Evolutionary conservation across 1,140 invertebrate species (phyloP).

Genomic region (Drosophila bocki): DNA sequence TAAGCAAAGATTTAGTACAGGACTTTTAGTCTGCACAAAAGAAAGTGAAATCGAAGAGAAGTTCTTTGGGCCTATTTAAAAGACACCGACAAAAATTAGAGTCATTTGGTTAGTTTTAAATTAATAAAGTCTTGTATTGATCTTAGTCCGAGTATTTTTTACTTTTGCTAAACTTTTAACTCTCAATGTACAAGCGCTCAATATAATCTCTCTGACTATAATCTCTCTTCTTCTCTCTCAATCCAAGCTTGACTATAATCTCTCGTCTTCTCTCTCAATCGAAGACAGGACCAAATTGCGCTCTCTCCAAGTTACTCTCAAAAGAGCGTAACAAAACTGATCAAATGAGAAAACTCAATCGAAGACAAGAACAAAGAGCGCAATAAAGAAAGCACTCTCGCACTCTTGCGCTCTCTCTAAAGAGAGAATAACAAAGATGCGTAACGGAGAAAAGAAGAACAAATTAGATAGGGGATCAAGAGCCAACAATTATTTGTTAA

Average conservation of each 20-base stretch:
- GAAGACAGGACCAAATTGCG: too few species aligned
- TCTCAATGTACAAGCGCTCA: neutral
- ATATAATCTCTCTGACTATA: neutral
- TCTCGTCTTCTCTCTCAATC: too few species aligned
- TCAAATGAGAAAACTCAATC: neutral
- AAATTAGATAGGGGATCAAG: neutral
- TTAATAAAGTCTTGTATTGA: too few species aligned
- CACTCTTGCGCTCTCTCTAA: neutral
- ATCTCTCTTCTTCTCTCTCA: neutral
- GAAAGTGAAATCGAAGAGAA: slow-evolving; percentile 30
- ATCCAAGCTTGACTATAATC: neutral
- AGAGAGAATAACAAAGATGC: neutral
- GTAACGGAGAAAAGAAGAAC: too few species aligned
- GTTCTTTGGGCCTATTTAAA: neutral
- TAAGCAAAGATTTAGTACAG: slow-evolving; percentile 30
- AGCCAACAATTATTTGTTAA: neutral
- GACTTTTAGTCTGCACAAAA: slow-evolving; percentile 8
- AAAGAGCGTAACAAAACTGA: neutral
- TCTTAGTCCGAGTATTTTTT: too few species aligned
- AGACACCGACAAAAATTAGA: neutral
- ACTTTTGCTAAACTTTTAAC: too few species aligned
- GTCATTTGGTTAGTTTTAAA: too few species aligned
- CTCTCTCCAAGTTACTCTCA: neutral
- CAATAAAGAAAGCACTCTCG: neutral
- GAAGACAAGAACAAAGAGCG: neutral